phyloP scores from a whole-genome alignment of 2,113 vertebrate genomes.

The Muscicapa adusta region DNA sequence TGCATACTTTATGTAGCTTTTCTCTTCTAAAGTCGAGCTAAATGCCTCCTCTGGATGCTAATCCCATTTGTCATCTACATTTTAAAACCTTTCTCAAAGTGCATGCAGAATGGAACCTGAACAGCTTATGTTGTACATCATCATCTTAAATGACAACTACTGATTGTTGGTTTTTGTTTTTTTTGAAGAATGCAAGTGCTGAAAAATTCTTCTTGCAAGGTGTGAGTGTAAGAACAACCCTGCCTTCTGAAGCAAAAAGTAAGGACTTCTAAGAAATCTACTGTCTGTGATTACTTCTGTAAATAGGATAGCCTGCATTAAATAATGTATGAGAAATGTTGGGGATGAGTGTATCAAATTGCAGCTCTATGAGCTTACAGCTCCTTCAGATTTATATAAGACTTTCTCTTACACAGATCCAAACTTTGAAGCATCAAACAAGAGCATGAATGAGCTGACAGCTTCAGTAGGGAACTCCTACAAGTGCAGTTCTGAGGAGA shows the following conservation, averaged over 20 bases:
- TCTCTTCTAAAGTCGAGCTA: not conserved
- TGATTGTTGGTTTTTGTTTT: not conserved
- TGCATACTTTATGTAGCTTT: not conserved
- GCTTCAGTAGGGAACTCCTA: constrained; percentile 87
- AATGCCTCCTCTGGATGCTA: not conserved
- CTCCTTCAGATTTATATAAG: not conserved
- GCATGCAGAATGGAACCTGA: not conserved
- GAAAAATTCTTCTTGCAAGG: constrained; percentile 70
- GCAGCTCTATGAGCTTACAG: not conserved
- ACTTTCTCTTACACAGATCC: constrained; percentile 14
- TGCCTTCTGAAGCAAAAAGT: constrained; percentile 73
- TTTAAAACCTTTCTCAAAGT: not conserved
- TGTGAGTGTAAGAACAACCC: constrained; percentile 41
- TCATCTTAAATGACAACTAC: not conserved
- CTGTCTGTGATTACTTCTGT: not conserved
- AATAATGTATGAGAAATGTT: not conserved
- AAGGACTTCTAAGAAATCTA: not conserved
- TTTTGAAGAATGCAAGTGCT: constrained; percentile 66
- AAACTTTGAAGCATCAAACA: constrained; percentile 59
- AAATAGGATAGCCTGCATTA: not conserved
- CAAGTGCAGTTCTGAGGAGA: constrained; percentile 84
- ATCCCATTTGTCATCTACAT: not conserved
- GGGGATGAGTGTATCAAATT: not conserved
- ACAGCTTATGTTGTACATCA: not conserved
- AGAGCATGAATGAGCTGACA: constrained; percentile 78